Base-by-base conservation (phyloP, 2,797 vertebrate species). In the Pangasius mekongensis region DNA sequence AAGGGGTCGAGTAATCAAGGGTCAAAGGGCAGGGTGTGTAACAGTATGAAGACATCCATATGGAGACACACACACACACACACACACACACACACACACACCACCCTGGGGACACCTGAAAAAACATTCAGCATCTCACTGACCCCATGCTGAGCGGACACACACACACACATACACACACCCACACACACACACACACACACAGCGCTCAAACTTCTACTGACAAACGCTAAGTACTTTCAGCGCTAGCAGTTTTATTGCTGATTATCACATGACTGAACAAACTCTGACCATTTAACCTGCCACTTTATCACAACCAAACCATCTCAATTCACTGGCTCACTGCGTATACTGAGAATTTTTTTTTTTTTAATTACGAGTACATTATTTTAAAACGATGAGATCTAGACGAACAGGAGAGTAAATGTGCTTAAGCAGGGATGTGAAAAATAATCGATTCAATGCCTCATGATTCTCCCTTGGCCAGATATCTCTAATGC, bases 11-110 rank as follows among this genome's bases (percentile, higher is more conserved):
- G 43, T 56, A 56, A 47, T 82, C 33, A 88, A 84, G 84, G 83
- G 87, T 87, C 84, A 91, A 87, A 86, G 80, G 86, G 9, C 30
- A 27, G 2, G 52, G 52, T 58, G 77, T 80, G 39, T 74, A 89
- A 56, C 8, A 60, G 54, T 54, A 54, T 39, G 60, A 77, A 76
- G 77, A 47, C 58, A 30, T 43, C 47, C 74, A 82, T 73, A 90
- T 54, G 85, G 54, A 30, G 66, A 20, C 62, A 64, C 13, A 52
- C 49, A 80, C 78, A 82, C 33, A 62, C 80, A 58, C 78, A 82
- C 56, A 64, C 80, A 69, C 39, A 74, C 39, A 82, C 33, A 62
- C 80, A 58, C 78, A 82, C 56, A 64, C 80, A 69, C 39, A 74
- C 39, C 6, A 66, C 13, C 11, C 22, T 1, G 0, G 24, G 20